These are phyloP conservation scores for Uloborus diversus DNA, from an alignment of 1,140 invertebrate species.

Conservation along the genomic window DNA sequence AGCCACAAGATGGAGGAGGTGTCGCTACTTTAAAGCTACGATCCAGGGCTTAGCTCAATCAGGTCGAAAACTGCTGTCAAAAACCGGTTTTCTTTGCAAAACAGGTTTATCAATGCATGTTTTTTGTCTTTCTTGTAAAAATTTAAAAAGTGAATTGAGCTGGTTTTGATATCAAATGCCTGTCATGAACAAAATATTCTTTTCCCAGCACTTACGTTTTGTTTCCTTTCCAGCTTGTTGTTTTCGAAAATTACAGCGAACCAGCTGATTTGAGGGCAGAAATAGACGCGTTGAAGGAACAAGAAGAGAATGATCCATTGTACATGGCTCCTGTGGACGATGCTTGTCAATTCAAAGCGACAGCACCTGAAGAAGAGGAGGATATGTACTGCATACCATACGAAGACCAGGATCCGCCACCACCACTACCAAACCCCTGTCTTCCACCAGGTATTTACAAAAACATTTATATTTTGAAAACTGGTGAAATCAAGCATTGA, in stretches of 20 bases:
- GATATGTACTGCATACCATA: slow-evolving; percentile 49
- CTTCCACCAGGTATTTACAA: slow-evolving; percentile 10
- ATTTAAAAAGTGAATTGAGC: no score
- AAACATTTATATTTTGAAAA: no score
- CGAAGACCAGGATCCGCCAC: background rate
- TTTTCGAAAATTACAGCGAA: slow-evolving; percentile 50
- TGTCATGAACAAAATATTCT: no score
- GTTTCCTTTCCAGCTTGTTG: slow-evolving; percentile 27
- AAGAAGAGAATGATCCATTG: slow-evolving; percentile 25
- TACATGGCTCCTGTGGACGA: slow-evolving; percentile 47
- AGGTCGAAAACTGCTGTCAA: no score
- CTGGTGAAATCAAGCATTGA: no score
- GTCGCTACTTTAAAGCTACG: no score
- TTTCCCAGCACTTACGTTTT: background rate
- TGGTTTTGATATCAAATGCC: no score
- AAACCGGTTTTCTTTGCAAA: no score
- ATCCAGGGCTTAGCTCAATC: no score
- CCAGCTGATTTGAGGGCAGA: slow-evolving; percentile 18
- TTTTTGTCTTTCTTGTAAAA: no score
- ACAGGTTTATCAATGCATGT: no score
- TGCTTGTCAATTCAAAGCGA: background rate
- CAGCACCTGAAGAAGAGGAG: background rate
- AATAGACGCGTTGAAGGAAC: background rate
- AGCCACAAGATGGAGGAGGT: no score
- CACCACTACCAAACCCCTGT: background rate